A percentile compares a stretch with the other conserved stretches of the same genome.
phyloP scores from a whole-genome alignment of 1,140 invertebrate species.

The Spodoptera frugiperda region DNA sequence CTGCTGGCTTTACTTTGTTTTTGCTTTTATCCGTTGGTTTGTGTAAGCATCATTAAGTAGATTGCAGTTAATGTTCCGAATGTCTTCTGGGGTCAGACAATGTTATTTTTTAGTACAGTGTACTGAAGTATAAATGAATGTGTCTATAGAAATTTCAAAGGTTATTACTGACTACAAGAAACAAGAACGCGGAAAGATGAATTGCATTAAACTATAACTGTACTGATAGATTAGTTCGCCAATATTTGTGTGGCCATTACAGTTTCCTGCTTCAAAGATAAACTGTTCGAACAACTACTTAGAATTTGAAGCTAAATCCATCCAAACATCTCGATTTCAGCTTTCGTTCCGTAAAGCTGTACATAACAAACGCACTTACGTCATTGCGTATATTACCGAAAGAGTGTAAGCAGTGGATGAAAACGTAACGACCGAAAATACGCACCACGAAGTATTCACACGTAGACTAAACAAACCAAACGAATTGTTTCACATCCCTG shows the following conservation, averaged over 20 bases:
- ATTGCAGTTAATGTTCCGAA: constrained; percentile 28
- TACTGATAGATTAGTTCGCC: no score
- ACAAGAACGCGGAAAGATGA: no score
- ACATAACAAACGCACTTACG: constrained; percentile 23
- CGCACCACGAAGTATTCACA: constrained; percentile 26
- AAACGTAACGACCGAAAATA: constrained; percentile 41
- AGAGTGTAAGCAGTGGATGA: neutral
- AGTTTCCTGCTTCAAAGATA: no score
- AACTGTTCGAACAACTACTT: no score
- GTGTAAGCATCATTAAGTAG: constrained; percentile 30
- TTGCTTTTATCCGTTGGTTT: constrained; percentile 36
- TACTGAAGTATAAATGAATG: constrained; percentile 5
- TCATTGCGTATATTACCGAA: constrained; percentile 11
- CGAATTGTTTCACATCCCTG: constrained; percentile 15
- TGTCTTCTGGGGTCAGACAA: constrained; percentile 12
- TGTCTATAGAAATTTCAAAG: neutral
- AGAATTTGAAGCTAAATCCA: no score
- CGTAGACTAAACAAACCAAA: constrained; percentile 47
- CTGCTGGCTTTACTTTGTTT: constrained; percentile 26
- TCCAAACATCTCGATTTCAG: neutral
- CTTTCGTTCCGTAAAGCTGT: neutral
- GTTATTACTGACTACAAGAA: neutral
- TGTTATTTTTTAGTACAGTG: constrained; percentile 8
- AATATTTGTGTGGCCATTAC: no score
- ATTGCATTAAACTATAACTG: no score